Conservation (phyloP, 1,140 invertebrate genomes). For the Myzus persicae region DNA sequence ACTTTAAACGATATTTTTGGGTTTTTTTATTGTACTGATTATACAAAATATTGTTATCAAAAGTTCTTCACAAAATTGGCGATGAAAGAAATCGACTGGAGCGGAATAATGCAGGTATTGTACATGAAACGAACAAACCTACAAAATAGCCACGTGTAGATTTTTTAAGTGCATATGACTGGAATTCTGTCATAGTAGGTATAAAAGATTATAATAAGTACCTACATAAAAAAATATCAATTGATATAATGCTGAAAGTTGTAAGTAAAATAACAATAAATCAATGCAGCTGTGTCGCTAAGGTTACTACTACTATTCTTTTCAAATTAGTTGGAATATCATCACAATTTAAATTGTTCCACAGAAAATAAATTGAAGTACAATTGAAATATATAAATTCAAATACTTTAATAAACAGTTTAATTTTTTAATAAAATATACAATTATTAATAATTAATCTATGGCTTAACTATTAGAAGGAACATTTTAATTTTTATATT, state of each 20-base stretch:
- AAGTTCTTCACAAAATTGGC: not conserved
- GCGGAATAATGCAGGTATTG: not conserved
- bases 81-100: not conserved
- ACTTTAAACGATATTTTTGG: not conserved
- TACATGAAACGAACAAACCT: not conserved
- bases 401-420: not conserved
- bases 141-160: not conserved
- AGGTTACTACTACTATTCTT: not conserved
- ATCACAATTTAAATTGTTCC: not conserved
- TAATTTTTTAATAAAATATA: conserved; percentile 1
- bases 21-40: not conserved
- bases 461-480: not conserved
- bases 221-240: not conserved
- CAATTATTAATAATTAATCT: not conserved
- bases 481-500: too few relatives aligned
- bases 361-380: not conserved
- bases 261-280: not conserved
- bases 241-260: not conserved
- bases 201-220: not conserved
- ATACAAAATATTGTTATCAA: not conserved
- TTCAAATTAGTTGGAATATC: not conserved
- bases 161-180: not conserved
- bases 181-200: not conserved
- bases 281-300: not conserved
- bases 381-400: not conserved